Conservation (phyloP, 2,888 invertebrate genomes). For the Euspilapteryx auroguttella region DNA sequence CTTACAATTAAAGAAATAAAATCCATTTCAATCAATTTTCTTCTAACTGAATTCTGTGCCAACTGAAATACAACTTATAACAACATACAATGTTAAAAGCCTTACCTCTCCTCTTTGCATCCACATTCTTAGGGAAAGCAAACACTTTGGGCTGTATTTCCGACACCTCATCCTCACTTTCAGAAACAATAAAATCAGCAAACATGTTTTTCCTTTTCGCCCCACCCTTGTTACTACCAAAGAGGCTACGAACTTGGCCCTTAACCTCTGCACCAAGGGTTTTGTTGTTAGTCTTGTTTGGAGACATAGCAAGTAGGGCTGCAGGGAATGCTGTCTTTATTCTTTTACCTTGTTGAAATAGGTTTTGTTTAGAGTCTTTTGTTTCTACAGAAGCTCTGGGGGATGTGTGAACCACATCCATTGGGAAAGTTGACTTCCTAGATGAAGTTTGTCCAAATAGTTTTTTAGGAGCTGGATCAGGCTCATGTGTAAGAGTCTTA, state of each 20-base stretch:
- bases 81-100: no score
- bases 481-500: background rate
- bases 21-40: no score
- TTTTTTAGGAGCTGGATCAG: conserved; percentile 3
- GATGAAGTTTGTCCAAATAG: conserved; percentile 1
- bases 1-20: no score
- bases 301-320: conserved; percentile 25
- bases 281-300: conserved; percentile 26
- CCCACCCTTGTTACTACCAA: conserved; percentile 21
- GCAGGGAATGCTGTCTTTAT: conserved; percentile 27
- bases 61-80: no score
- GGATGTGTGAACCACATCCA: background rate
- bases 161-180: conserved; percentile 38
- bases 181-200: conserved; percentile 32
- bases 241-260: conserved; percentile 23
- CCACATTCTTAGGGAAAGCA: background rate
- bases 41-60: no score
- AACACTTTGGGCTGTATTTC: conserved; percentile 14
- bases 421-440: background rate
- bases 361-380: no score
- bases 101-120: no score
- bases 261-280: conserved; percentile 21
- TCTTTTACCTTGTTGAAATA: conserved; percentile 5
- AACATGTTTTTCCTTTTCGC: conserved; percentile 37
- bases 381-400: no score